Evolutionary conservation across 2,797 vertebrate genomes (phyloP).

Genomic region (Margarornis squamiger): DNA sequence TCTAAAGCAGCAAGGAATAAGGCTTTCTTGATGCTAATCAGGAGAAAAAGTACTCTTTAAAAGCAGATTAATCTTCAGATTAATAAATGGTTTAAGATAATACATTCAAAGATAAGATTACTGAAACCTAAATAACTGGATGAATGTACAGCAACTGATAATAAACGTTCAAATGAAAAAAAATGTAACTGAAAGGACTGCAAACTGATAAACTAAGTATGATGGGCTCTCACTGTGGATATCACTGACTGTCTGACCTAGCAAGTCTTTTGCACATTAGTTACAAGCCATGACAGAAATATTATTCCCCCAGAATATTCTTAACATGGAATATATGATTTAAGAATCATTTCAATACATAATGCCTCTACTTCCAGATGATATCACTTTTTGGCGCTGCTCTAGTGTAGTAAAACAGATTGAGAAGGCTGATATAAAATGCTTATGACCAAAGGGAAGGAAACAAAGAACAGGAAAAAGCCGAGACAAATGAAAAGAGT

Average conservation of each 20-base stretch:
- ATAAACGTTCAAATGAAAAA: slow-evolving; percentile 19
- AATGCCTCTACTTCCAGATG: slow-evolving; percentile 50
- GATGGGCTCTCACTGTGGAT: not conserved
- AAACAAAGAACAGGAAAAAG: slow-evolving; percentile 45
- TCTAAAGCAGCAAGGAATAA: not conserved
- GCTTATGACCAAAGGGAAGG: slow-evolving; percentile 28
- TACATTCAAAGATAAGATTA: not conserved
- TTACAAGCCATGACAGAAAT: slow-evolving; percentile 49
- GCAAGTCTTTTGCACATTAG: slow-evolving; percentile 21
- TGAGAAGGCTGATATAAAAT: slow-evolving; percentile 52
- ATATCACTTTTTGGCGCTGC: slow-evolving; percentile 38
- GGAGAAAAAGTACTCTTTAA: not conserved
- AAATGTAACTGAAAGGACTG: slow-evolving; percentile 22
- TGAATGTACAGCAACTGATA: slow-evolving; percentile 19
- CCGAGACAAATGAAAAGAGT: not conserved
- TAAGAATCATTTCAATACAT: slow-evolving; percentile 65
- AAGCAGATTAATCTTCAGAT: slow-evolving; percentile 27
- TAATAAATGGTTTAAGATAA: slow-evolving; percentile 44
- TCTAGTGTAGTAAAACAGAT: slow-evolving; percentile 51
- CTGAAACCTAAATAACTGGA: slow-evolving; percentile 28
- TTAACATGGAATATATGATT: slow-evolving; percentile 40
- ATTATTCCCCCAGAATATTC: slow-evolving; percentile 51
- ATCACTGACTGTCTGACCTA: slow-evolving; percentile 44
- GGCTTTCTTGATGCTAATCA: not conserved
- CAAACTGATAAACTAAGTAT: slow-evolving; percentile 17